Evolutionary conservation across 2,888 invertebrate species (phyloP).

Genomic region (Lasius fuliginosus): DNA sequence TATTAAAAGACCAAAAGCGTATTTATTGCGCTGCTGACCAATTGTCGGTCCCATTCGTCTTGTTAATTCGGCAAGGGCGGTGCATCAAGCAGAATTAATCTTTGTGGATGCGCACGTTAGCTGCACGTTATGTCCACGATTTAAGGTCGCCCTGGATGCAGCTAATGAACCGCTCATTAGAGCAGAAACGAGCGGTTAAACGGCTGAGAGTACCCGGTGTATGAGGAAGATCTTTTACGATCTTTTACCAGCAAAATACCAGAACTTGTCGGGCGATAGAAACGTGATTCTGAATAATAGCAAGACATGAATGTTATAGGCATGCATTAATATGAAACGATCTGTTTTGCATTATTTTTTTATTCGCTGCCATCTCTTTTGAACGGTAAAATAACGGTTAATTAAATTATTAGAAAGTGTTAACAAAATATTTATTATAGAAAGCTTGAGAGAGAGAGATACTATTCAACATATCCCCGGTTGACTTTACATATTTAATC

Average conservation of each 20-base stretch:
- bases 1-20: conserved; percentile 65
- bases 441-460: not conserved
- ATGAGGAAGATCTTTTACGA: not conserved
- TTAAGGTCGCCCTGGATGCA: not conserved
- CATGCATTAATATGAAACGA: not conserved
- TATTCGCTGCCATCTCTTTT: not conserved
- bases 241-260: not conserved
- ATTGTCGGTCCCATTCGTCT: conserved; percentile 46
- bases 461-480: not conserved
- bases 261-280: not conserved
- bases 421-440: not conserved
- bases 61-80: not conserved
- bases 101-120: conserved; percentile 15
- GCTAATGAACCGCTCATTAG: conserved; percentile 43
- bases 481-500: not conserved
- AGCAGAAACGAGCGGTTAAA: conserved; percentile 13
- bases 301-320: not conserved
- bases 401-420: no score
- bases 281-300: not conserved
- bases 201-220: conserved; percentile 2
- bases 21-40: conserved; percentile 66
- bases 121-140: conserved; percentile 21
- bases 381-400: not conserved
- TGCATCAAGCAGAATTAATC: conserved; percentile 33
- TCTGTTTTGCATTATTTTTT: not conserved